Percentiles rank a stretch among this genome's conserved stretches.
Conservation (phyloP, 2,797 vertebrate species). For the Manis pentadactyla region DNA sequence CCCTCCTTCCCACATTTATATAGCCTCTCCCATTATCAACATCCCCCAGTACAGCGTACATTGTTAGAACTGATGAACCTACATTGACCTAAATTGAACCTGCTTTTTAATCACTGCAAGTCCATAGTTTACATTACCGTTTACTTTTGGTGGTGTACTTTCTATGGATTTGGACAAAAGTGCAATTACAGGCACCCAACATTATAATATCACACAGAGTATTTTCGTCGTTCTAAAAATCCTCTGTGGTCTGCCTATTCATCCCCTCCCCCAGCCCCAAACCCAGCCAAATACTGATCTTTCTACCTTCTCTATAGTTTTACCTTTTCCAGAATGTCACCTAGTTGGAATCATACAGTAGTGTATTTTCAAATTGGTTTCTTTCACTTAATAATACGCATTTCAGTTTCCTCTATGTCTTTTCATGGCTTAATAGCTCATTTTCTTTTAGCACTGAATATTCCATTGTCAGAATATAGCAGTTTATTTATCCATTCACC, state of each 20-base stretch:
- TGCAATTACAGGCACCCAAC: background rate
- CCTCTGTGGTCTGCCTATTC: background rate
- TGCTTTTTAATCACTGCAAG: background rate
- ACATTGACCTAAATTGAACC: too few species aligned
- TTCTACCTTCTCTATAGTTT: background rate
- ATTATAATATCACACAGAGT: background rate
- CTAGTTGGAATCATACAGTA: background rate
- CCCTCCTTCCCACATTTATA: rapidly evolving
- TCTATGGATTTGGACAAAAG: background rate
- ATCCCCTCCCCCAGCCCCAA: background rate
- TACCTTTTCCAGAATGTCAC: background rate
- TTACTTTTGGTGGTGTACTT: background rate
- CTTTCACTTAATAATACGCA: background rate
- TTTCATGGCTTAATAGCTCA: background rate
- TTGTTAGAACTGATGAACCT: background rate
- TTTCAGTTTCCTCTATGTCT: background rate
- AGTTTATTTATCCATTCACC: background rate
- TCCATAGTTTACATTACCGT: background rate
- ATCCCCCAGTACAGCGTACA: background rate
- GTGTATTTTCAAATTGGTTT: background rate
- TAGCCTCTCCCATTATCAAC: background rate
- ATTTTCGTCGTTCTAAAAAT: background rate
- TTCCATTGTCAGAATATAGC: background rate
- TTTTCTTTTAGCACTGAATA: background rate
- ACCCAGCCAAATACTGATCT: background rate